A percentile compares a stretch with the other conserved stretches of the same genome.
Conservation (phyloP, 1,140 invertebrate species). For the Lasioglossum albipes region DNA sequence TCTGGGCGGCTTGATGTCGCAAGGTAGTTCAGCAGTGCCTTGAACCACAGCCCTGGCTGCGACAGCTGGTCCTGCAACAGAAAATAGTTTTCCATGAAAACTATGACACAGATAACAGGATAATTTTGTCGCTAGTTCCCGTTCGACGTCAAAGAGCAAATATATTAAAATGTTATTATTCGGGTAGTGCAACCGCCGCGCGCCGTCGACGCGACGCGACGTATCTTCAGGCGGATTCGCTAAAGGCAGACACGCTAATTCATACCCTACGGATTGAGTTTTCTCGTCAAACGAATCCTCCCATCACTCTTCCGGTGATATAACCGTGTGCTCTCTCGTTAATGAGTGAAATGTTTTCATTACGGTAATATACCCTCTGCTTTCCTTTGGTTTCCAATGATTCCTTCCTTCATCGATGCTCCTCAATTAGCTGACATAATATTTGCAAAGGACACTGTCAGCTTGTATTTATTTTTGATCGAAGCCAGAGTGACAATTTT, state of each 20-base stretch:
- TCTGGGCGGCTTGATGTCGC: slow-evolving; percentile 83
- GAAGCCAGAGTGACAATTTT: no score
- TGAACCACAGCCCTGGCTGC: slow-evolving; percentile 82
- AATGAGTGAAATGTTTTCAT: slow-evolving; percentile 6
- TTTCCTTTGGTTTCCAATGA: neutral
- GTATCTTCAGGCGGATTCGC: neutral
- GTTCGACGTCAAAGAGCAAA: no score
- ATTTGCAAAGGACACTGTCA: neutral
- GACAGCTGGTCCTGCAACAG: slow-evolving; percentile 82
- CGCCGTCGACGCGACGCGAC: no score
- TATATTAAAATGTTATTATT: no score
- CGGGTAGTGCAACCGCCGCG: no score
- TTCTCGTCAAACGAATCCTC: slow-evolving; percentile 1
- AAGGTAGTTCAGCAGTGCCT: slow-evolving; percentile 83
- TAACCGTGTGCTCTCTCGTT: neutral
- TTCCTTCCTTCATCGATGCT: neutral
- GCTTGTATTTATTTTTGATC: neutral
- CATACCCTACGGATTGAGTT: neutral
- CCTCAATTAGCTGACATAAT: neutral
- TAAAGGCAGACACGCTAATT: neutral
- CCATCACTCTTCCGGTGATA: neutral
- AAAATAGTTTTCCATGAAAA: slow-evolving; percentile 56
- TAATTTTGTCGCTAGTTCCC: no score
- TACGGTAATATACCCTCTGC: neutral
- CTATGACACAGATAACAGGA: slow-evolving; percentile 29